phyloP scores from a whole-genome alignment of 2,888 invertebrate genomes.

The Yponomeuta malinellus region DNA sequence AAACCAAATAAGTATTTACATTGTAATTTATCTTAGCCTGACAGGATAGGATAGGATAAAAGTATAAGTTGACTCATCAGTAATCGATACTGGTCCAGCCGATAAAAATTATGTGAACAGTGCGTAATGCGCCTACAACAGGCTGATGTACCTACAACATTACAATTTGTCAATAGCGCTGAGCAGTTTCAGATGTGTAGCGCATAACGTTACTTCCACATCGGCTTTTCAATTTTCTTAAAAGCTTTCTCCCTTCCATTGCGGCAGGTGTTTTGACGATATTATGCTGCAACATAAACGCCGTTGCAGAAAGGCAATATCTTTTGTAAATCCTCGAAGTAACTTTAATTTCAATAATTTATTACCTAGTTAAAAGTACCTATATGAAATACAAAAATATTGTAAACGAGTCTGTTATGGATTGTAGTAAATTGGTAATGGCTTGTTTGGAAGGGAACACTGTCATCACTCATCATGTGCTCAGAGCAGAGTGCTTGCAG shows the following conservation, averaged over 20 bases:
- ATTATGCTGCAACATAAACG: background rate
- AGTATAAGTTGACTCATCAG: background rate
- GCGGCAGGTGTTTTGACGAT: background rate
- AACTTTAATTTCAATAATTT: background rate
- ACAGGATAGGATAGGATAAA: background rate
- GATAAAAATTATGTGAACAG: background rate
- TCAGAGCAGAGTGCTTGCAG: background rate
- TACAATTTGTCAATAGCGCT: background rate
- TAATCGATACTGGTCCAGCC: background rate
- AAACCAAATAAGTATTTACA: background rate
- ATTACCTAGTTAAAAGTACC: background rate
- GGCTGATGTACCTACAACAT: background rate
- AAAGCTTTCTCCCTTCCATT: background rate
- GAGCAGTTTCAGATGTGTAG: background rate
- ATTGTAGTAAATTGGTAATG: background rate
- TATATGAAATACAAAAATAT: background rate
- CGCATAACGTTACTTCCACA: background rate
- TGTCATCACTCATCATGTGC: no score
- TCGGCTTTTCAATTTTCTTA: background rate
- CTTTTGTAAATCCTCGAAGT: background rate
- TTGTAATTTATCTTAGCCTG: background rate
- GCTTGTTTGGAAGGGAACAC: no score
- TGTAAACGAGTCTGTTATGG: background rate
- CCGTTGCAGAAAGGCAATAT: background rate
- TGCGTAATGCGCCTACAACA: background rate